Evolutionary conservation across 2,113 vertebrate species (phyloP).

Genomic region (Alligator mississippiensis): DNA sequence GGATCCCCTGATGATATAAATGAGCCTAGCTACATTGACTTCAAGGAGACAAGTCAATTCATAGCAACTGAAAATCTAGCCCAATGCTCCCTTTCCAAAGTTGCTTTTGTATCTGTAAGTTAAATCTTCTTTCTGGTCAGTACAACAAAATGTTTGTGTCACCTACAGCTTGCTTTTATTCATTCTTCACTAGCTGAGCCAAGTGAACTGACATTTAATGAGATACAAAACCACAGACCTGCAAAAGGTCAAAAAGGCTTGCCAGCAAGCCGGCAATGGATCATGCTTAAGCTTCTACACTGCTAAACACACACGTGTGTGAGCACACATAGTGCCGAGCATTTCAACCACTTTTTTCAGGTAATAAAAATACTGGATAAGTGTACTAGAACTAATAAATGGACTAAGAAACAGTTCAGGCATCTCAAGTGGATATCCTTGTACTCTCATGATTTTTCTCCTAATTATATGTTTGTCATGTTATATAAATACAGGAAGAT

Average conservation of each 20-base stretch:
- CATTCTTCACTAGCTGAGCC: not conserved
- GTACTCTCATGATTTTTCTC: not conserved
- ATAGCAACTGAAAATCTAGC: not conserved
- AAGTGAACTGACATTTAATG: not conserved
- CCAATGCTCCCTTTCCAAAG: not conserved
- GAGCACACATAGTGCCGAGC: not conserved
- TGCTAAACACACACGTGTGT: not conserved
- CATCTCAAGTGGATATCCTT: not conserved
- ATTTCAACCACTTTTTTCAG: not conserved
- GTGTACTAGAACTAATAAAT: not conserved
- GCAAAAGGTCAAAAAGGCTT: not conserved
- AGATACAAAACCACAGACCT: not conserved
- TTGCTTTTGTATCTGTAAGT: not conserved
- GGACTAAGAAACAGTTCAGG: not conserved
- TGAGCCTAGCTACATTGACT: not conserved
- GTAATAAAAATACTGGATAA: not conserved
- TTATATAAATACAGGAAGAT: not conserved
- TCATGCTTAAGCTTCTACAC: not conserved
- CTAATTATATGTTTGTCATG: not conserved
- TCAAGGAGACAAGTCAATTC: not conserved
- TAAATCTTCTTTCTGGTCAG: not conserved
- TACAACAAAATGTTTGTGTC: not conserved
- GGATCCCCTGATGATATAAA: rapidly evolving
- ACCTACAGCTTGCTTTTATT: not conserved
- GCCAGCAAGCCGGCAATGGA: not conserved